Base-by-base conservation (phyloP, 2,888 invertebrate genomes). In the Lasioglossum marginatum region DNA sequence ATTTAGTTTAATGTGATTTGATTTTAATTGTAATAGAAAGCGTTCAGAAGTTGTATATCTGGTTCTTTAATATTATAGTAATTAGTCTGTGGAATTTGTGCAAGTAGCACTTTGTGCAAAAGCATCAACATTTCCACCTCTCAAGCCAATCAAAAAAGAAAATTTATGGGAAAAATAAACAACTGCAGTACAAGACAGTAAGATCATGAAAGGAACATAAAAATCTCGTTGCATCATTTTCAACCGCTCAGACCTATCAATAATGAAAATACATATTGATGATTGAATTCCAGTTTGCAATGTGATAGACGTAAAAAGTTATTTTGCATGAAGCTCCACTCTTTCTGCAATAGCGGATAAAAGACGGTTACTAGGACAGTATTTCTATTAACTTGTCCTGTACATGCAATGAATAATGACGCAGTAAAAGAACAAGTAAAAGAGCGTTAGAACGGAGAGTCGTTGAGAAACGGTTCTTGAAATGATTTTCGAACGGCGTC, bases 321-420 rank as follows among this genome's bases (percentile, higher is more conserved):
- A n/a, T 57, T 57, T 57, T 57, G 57, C 57, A 57, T 57, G n/a
- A n/a, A n/a, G 23, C 57, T n/a, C 1, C n/a, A 4, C 1, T 57
- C 3, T n/a, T 57, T 57, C n/a, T 57, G 57, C 57, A 57, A n/a
- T 3, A 57, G n/a, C n/a, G 10, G 57, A 23, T 52, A 10, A 52
- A 57, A 57, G 3, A 57, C 57, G 57, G 57, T 57, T 57, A 57
- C 57, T 57, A 3, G 57, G 57, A 57, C 57, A 4, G n/a, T 57
- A n/a, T 57, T n/a, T 57, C 57, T 57, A 57, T 57, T 57, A 57
- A n/a, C 57, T 52, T n/a, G 52, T 52, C n/a, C 23, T 52, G 52
- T n/a, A 52, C 52, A 52, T n/a, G 52, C 52, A n/a, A 52, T 52
- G 34, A 31, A 68, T 37, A 68, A 68, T 12, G 37, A 10, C 12